Conservation (phyloP, 2,113 vertebrate genomes). For the Trogon surrucura region DNA sequence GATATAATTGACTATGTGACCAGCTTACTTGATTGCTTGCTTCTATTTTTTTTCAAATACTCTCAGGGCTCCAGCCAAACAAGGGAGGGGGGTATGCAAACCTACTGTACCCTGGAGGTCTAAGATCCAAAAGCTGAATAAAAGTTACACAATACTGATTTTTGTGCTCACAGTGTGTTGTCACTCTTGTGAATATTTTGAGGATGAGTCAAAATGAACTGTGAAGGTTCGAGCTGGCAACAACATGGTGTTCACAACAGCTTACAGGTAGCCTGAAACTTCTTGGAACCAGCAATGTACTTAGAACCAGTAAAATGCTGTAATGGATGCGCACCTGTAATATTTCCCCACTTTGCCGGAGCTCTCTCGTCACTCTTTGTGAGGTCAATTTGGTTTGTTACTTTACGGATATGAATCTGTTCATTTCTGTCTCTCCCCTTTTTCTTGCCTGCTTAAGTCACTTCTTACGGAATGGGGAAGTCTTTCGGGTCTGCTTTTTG, state of each 20-base stretch:
- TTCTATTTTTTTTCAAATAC: accelerated
- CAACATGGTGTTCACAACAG: neutral
- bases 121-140: neutral
- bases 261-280: neutral
- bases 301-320: neutral
- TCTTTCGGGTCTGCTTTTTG: neutral
- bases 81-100: accelerated
- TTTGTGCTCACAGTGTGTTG: neutral
- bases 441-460: neutral
- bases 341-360: accelerated
- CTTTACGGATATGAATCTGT: neutral
- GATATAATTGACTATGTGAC: neutral
- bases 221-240: neutral
- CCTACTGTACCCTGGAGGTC: neutral
- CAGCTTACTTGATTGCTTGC: neutral
- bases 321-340: neutral
- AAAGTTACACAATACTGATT: neutral
- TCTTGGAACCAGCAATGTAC: neutral
- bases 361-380: neutral
- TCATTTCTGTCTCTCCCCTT: neutral
- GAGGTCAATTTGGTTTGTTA: neutral
- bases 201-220: neutral
- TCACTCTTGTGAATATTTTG: neutral
- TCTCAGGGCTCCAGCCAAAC: neutral
- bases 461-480: neutral